phyloP scores from a whole-genome alignment of 2,797 vertebrate species.

The Channa striata region DNA sequence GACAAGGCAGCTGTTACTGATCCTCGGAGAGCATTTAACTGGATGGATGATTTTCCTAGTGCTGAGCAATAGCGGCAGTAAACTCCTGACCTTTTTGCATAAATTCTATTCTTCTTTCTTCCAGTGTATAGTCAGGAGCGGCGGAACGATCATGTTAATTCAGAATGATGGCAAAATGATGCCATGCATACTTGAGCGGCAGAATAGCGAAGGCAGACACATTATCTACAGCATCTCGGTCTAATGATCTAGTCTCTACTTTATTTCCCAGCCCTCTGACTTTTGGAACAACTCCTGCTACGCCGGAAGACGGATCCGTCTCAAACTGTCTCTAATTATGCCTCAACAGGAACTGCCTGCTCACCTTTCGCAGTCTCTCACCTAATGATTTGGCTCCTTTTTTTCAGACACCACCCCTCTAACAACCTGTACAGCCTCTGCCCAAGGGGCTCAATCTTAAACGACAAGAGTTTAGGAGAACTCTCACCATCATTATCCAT shows the following conservation, averaged over 20 bases:
- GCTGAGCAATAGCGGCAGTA: neutral
- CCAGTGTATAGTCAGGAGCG: neutral
- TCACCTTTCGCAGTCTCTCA: conserved; percentile 14
- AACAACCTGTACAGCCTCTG: conserved; percentile 13
- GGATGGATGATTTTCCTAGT: conserved; percentile 29
- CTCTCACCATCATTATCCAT: conserved; percentile 9
- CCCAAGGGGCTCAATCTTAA: neutral
- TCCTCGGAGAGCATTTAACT: conserved; percentile 9
- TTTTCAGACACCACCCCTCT: neutral
- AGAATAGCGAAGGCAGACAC: neutral
- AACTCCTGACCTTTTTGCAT: conserved; percentile 34
- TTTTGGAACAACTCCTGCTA: neutral
- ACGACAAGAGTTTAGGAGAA: conserved; percentile 10
- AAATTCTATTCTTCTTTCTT: conserved; percentile 13
- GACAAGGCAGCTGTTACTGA: conserved; percentile 32
- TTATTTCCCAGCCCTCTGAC: neutral
- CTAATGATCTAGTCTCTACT: conserved; percentile 10
- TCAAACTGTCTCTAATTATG: conserved; percentile 26
- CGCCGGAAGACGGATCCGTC: conserved; percentile 7
- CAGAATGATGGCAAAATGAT: conserved; percentile 18
- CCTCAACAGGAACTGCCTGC: conserved; percentile 8
- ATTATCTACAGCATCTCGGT: conserved; percentile 3
- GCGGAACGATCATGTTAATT: conserved; percentile 18
- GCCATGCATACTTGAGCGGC: neutral
- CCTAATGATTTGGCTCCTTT: conserved; percentile 35